Evolutionary conservation across 2,113 vertebrate genomes (phyloP).

Genomic region (Percopsis transmontana): DNA sequence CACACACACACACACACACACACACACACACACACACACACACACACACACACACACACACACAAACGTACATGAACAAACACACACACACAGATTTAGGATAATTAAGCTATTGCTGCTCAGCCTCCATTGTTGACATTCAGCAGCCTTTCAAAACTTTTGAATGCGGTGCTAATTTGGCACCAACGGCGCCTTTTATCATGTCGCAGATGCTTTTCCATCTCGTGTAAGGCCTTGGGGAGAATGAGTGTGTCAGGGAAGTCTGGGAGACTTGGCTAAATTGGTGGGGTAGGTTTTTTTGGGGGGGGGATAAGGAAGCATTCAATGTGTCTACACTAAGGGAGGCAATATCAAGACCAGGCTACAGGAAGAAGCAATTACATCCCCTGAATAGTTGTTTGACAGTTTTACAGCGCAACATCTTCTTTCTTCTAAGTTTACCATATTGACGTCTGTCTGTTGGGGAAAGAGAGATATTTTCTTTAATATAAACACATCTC

Average conservation of each 20-base stretch:
- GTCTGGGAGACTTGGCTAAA: slow-evolving; percentile 61
- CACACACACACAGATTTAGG: slow-evolving; percentile 40
- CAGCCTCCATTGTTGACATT: slow-evolving; percentile 71
- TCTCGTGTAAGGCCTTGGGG: slow-evolving; percentile 51
- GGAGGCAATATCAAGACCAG: slow-evolving; percentile 64
- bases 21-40: slow-evolving; percentile 20
- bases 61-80: background rate
- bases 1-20: background rate
- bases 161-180: slow-evolving; percentile 78
- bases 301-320: slow-evolving; percentile 60
- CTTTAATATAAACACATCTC: slow-evolving; percentile 51
- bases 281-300: slow-evolving; percentile 49
- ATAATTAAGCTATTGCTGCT: slow-evolving; percentile 74
- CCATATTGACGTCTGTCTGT: slow-evolving; percentile 70
- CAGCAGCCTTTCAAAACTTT: slow-evolving; percentile 72
- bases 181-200: slow-evolving; percentile 65
- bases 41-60: slow-evolving; percentile 33
- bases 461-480: slow-evolving; percentile 58
- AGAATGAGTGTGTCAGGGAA: slow-evolving; percentile 55
- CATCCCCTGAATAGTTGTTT: slow-evolving; percentile 71
- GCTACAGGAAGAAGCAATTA: slow-evolving; percentile 76
- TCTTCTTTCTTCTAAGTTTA: slow-evolving; percentile 54
- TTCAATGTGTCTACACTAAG: slow-evolving; percentile 64
- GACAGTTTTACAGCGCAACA: slow-evolving; percentile 69
- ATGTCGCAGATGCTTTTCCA: slow-evolving; percentile 72